phyloP scores from a whole-genome alignment of 2,888 invertebrate species.

The Mayetiola destructor region DNA sequence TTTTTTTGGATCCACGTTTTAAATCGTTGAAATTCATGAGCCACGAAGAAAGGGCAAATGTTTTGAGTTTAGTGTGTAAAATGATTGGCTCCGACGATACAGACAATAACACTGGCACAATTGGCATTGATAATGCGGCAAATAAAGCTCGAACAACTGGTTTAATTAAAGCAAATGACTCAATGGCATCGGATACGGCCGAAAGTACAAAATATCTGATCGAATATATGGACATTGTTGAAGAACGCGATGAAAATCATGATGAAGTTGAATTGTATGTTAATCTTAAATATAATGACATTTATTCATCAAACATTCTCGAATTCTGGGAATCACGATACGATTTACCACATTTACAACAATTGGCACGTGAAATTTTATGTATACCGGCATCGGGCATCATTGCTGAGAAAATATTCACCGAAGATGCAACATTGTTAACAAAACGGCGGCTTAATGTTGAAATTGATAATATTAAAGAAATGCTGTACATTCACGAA shows the following conservation, averaged over 20 bases:
- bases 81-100: background rate
- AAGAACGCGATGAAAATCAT: background rate
- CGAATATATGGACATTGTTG: slow-evolving; percentile 1
- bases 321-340: slow-evolving; percentile 12
- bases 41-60: background rate
- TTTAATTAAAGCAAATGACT: background rate
- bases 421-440: background rate
- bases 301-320: slow-evolving; percentile 1
- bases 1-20: slow-evolving; percentile 13
- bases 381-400: slow-evolving; percentile 11
- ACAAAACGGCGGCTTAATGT: background rate
- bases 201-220: slow-evolving; percentile 12
- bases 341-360: slow-evolving; percentile 6
- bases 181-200: background rate
- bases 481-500: slow-evolving; percentile 7
- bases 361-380: slow-evolving; percentile 10
- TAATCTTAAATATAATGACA: slow-evolving; percentile 12
- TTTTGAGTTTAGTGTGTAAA: background rate
- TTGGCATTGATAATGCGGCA: background rate
- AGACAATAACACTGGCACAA: background rate
- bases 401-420: background rate
- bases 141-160: background rate
- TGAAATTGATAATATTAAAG: slow-evolving; percentile 3
- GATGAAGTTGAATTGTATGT: slow-evolving; percentile 6
- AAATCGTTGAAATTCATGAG: slow-evolving; percentile 14